Evolutionary conservation across 2,113 vertebrate species (phyloP).

Genomic region (Grallaria varia): DNA sequence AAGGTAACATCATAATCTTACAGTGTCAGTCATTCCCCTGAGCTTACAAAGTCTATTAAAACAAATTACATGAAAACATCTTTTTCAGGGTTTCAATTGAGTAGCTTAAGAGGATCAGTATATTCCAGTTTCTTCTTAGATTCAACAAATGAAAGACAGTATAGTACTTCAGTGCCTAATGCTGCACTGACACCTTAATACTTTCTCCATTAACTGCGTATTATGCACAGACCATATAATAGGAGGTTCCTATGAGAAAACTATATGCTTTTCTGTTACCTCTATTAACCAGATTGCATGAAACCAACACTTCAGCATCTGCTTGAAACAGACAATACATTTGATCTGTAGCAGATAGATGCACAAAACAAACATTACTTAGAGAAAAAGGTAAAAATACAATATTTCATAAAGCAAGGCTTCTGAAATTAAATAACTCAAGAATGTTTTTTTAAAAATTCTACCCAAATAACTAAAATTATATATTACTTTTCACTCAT

Average conservation of each 20-base stretch:
- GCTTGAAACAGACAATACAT: background rate
- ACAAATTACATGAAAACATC: slow-evolving; percentile 38
- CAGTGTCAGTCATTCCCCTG: background rate
- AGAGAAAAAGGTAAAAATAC: background rate
- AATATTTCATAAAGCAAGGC: background rate
- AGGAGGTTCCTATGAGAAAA: background rate
- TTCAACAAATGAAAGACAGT: background rate
- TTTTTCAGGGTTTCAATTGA: slow-evolving; percentile 15
- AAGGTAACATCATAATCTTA: slow-evolving; percentile 24
- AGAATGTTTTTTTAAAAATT: background rate
- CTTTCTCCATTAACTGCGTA: background rate
- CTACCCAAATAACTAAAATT: background rate
- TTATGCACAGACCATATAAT: background rate
- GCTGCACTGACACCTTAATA: background rate
- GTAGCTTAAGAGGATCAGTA: slow-evolving; percentile 23
- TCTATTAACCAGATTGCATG: background rate
- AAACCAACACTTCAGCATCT: background rate
- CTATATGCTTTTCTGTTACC: background rate
- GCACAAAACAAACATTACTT: background rate
- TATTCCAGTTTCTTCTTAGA: background rate
- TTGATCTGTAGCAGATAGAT: background rate
- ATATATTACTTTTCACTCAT: background rate
- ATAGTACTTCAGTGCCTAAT: background rate
- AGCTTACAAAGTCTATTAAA: slow-evolving; percentile 48
- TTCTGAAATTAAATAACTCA: background rate